Base-by-base conservation (phyloP, 30 jellyfish, hydroid and myxozoan genomes). In the Calvadosia cruxmelitensis region DNA sequence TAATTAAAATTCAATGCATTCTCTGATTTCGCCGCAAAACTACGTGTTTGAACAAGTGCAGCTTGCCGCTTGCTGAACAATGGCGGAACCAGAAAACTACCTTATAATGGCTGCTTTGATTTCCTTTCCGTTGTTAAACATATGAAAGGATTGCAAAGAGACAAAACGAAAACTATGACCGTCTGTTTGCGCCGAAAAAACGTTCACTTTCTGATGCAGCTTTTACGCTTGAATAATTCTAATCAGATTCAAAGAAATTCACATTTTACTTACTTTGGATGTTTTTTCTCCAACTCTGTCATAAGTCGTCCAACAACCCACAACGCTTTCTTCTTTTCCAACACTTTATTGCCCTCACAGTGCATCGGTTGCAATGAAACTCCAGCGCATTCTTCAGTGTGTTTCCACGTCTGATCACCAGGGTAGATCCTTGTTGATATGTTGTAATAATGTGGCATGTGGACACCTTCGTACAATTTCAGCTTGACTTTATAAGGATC, bases 391-490 rank as follows among this genome's bases (percentile, higher is more conserved):
- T 72, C 79, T 0, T 52, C 52, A 27, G 85, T 63, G 33, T 75
- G 92, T 26, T 67, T 53, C 89, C 91, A 72, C 53, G 94, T 81
- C 33, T 69, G 93, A 34, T 81, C 94, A 29, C 27, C 68, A 26
- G 94, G 94, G 49, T 13, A 74, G 23, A 81, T 65, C 28, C 62
- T 62, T 0, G 94, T 81, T 1, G 94, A 72, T 24, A 67, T 72
- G 67, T 81, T 81, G 36, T 53, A 81, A 68, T 81, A 81, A 52
- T 81, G 94, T 31, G 94, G 82, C 69, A 81, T 29, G 33, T 81
- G 94, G 0, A 81, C 79, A 1, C 94, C 94, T 42, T 81, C 92
- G 83, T 81, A 81, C 49, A 50, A 67, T 23, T 76, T 76, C 34
- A 75, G 49, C 69, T 75, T 64, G 1, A 69, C 84, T 68, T 64